Evolutionary conservation across 2,113 vertebrate genomes (phyloP), one percentile per base, ranked within the genome.

Genomic region (Phalacrocorax pelagicus): DNA sequence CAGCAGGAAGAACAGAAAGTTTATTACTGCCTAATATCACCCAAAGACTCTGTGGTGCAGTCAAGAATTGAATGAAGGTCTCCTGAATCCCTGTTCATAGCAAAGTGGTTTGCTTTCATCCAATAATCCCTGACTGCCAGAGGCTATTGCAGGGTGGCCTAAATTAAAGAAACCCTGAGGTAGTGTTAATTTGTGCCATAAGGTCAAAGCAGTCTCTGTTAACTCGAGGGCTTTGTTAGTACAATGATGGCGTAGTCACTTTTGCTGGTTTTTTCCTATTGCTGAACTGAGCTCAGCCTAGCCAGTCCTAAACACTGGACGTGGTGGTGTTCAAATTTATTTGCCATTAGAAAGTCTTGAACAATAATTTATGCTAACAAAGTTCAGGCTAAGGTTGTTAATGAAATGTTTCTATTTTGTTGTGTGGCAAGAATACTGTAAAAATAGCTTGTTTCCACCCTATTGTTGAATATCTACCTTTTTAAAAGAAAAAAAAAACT

Each of bases 141-240:
- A 80, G 66, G 66, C 70, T 95, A 34, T 55, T 95, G 38, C 70
- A 96, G 91, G 61, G 83, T 86, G 86, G 69, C 61, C 80, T 97
- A 85, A 91, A 92, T 91, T 94, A 95, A 91, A 89, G 71, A 51
- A 94, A 91, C 92, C 91, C 86, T 71, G 52, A 88, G 71, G 70
- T 36, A 72, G 78, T 86, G 85, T 90, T 94, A 90, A 96, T 94
- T 91, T 86, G 66, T 92, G 72, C 73, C 90, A 61, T 85, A 74
- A 92, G 51, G 52, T 94, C 94, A 92, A 90, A 94, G 63, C 71
- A 89, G 70, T 36, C 72, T 81, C 66, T 73, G 21, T 90, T 89
- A 95, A 94, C 40, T 66, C 4, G 0, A 55, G 46, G 46, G 34
- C 42, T 91, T 82, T 72, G 44, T 89, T 88, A 80, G 24, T 71